Evolutionary conservation across 2,113 vertebrate species (phyloP), one percentile per base, ranked within the genome.

Genomic region (Rostratula benghalensis): DNA sequence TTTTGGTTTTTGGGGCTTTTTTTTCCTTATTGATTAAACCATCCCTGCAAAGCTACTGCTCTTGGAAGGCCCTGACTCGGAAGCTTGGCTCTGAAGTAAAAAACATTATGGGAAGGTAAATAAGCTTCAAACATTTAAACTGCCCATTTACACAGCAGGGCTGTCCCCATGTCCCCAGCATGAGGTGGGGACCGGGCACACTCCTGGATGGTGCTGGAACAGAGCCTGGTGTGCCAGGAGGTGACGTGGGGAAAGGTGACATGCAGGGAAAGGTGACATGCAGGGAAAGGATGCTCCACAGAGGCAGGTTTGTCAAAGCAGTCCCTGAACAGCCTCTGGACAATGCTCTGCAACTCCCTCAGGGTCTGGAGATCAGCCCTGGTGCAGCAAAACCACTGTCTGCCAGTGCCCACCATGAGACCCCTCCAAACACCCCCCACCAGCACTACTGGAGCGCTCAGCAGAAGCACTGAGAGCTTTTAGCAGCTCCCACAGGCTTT

Each of bases 281-380:
- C 27, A 10, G 0, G 1, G 25, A 23, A 25, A 16, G 0, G 4
- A 51, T 7, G 39, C n/a, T 35, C 25, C 2, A 1, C 28, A 41
- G 1, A 0, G 25, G 22, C 23, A 30, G 53, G 11, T 12, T 19
- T 31, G 43, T 10, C 15, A 19, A 43, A 45, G 37, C 46, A 59
- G 43, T 33, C 14, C 31, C 30, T 7, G 10, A 39, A 5, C 10
- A 31, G 39, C 10, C 6, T n/a, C 39, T 9, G 46, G 54, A 13
- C 2, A 8, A 45, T 16, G 23, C 39, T 56, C 43, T 50, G 50
- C 41, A 48, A 35, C 2, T 2, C 31, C 2, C 25, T 15, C 1
- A 1, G 31, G 43, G 63, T 24, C 27, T 61, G 50, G 39, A 68
- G 28, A 54, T n/a, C 20, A 73, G 51, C 30, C 33, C 53, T 39